Conservation (phyloP, 2,888 invertebrate genomes). For the Auanema freiburgensis region DNA sequence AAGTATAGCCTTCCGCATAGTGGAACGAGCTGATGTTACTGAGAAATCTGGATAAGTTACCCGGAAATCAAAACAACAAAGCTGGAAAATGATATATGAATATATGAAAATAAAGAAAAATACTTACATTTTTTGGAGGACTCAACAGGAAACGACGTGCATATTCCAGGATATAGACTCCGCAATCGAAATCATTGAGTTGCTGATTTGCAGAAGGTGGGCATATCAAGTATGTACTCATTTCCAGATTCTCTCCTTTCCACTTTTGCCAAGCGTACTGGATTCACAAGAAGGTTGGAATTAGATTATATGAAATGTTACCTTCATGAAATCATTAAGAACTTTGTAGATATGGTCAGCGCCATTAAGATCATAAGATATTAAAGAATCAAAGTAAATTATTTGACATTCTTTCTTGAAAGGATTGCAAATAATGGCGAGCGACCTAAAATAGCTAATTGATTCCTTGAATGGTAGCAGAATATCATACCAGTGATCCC, state of each 20-base stretch:
- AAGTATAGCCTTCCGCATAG: slow-evolving; percentile 50
- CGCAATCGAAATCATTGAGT: slow-evolving; percentile 49
- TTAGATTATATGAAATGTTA: slow-evolving; percentile 9
- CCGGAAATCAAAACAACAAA: slow-evolving; percentile 48
- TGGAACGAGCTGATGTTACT: slow-evolving; percentile 34
- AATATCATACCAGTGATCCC: slow-evolving; percentile 53
- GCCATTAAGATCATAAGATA: slow-evolving; percentile 41
- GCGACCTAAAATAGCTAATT: slow-evolving; percentile 24
- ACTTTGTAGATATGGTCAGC: slow-evolving; percentile 39
- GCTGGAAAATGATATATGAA: slow-evolving; percentile 24
- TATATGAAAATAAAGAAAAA: not conserved
- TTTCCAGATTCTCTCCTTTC: slow-evolving; percentile 17
- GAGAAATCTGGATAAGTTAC: slow-evolving; percentile 48
- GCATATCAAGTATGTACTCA: slow-evolving; percentile 20
- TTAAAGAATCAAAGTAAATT: slow-evolving; percentile 52
- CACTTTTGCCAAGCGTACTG: slow-evolving; percentile 37
- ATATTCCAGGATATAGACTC: slow-evolving; percentile 54
- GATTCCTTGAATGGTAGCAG: slow-evolving; percentile 1
- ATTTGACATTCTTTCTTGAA: slow-evolving; percentile 39
- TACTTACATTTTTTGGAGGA: slow-evolving; percentile 48
- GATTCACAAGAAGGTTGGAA: slow-evolving; percentile 8
- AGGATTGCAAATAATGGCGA: slow-evolving; percentile 49
- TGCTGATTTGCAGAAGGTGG: slow-evolving; percentile 39
- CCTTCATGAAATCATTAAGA: slow-evolving; percentile 46
- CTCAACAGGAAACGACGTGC: slow-evolving; percentile 49